A percentile compares a stretch with the other conserved stretches of the same genome.
Evolutionary conservation across 2,888 invertebrate species (phyloP).

Genomic region (Anarsia innoxiella): DNA sequence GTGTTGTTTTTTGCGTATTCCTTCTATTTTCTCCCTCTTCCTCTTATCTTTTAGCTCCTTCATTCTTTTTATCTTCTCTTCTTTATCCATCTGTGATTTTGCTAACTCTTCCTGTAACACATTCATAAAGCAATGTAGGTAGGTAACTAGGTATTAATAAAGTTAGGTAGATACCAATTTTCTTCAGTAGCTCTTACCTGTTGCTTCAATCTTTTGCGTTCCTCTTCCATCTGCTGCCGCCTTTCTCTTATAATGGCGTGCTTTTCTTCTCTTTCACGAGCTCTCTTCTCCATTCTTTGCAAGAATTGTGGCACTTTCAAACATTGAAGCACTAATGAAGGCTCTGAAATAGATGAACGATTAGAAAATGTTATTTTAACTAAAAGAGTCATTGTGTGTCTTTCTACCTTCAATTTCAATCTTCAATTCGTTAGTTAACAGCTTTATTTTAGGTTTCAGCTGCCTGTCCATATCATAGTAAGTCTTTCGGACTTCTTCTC

Average conservation of each 20-base stretch:
- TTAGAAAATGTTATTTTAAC: too few species aligned
- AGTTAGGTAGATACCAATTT: too few species aligned
- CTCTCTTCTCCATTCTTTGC: constrained; percentile 83
- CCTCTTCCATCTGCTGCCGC: constrained; percentile 66
- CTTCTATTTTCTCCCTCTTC: constrained; percentile 76
- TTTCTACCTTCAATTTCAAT: constrained; percentile 56
- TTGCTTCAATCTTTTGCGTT: constrained; percentile 57
- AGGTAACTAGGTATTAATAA: neutral
- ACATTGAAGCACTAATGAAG: constrained; percentile 57
- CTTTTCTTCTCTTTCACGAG: constrained; percentile 77
- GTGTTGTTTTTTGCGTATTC: constrained; percentile 74
- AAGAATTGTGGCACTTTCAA: constrained; percentile 80
- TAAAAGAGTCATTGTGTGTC: neutral
- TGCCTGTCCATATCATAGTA: constrained; percentile 73
- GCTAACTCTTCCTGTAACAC: constrained; percentile 65
- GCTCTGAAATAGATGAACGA: too few species aligned
- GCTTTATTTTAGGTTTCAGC: constrained; percentile 74
- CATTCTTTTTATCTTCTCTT: constrained; percentile 74
- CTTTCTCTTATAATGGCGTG: constrained; percentile 65
- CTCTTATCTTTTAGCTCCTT: constrained; percentile 78
- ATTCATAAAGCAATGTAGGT: constrained; percentile 24
- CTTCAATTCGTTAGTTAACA: constrained; percentile 63
- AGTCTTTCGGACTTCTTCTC: constrained; percentile 73
- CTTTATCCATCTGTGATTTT: constrained; percentile 75
- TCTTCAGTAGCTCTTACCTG: too few species aligned